Evolutionary conservation across 2,888 invertebrate genomes (phyloP), one percentile per base, ranked within the genome.

Genomic region (Caenorhabditis sp.): DNA sequence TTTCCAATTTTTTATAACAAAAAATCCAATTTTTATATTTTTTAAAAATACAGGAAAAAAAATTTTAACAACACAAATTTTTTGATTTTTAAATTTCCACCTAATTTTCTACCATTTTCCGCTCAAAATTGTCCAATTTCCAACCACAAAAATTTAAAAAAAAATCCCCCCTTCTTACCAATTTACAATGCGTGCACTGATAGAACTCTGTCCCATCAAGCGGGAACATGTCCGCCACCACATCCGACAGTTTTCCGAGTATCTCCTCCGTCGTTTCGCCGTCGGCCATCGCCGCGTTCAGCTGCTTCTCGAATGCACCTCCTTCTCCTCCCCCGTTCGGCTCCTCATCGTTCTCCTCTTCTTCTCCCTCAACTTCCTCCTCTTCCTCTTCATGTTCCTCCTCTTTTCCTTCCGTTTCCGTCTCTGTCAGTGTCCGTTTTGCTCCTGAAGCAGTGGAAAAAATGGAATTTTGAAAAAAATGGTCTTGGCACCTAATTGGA

Each of bases 181-280:
- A 24, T 53, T 44, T 51, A 32, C 80, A 80, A 40, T 67, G 71
- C 13, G 44, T 24, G 35, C 80, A 80, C 35, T 72, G 60, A 62
- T 72, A 80, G 13, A 6, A 26, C 9, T 32, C n/a, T 50, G 4
- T 6, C 24, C 15, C 40, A 11, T 40, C 15, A 3, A 61, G 11
- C 28, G 80, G 80, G n/a, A 72, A 80, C 20, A 80, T 6, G 20
- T 67, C 58, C 9, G 60, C 67, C 8, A 80, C 51, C 11, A 72
- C 24, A 44, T 72, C 68, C n/a, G 80, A 80, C 2, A 80, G 35
- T 32, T 80, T 80, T 2, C 11, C 50, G 4, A 80, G 37, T 62
- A 72, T 72, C 44, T 71, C 50, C 18, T 64, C 60, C 1, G 58
- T 55, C 15, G 35, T 56, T 6, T 35, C 26, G 6, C 40, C 15